Conservation (phyloP, 2,113 vertebrate genomes). For the Odobenus rosmarus region DNA sequence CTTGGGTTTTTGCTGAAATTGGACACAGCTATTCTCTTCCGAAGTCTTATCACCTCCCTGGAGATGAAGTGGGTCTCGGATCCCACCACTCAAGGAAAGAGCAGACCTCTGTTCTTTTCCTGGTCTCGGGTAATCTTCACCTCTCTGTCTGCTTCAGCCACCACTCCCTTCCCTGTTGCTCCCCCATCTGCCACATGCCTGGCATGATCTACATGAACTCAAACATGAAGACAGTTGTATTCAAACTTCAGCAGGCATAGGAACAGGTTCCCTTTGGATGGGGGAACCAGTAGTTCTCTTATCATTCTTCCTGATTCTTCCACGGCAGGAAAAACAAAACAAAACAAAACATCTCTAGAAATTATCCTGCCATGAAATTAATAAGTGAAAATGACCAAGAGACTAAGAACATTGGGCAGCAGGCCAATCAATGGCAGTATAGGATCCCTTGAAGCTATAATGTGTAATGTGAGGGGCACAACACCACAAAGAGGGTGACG, state of each 20-base stretch:
- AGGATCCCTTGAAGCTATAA: not conserved
- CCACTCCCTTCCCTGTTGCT: not conserved
- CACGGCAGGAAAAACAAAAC: not conserved
- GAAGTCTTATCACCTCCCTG: not conserved
- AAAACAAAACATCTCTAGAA: not conserved
- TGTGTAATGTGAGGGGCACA: not conserved
- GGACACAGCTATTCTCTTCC: not conserved
- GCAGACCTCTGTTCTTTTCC: constrained; percentile 17
- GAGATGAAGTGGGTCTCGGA: not conserved
- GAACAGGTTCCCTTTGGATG: not conserved
- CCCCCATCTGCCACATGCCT: not conserved
- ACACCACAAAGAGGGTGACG: not conserved
- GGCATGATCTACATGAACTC: not conserved
- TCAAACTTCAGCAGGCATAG: not conserved
- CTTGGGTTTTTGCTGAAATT: not conserved
- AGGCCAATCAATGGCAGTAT: not conserved
- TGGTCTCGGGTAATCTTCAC: not conserved
- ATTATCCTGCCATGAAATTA: not conserved
- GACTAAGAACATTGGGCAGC: not conserved
- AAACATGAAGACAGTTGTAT: not conserved
- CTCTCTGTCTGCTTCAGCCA: not conserved
- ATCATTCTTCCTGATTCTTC: not conserved
- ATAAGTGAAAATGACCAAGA: constrained; percentile 5
- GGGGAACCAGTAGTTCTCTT: not conserved
- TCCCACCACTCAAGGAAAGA: not conserved